These are phyloP conservation scores for Caenorhabditis japonica DNA, from an alignment of 2,888 invertebrate genomes.

Conservation along the genomic window DNA sequence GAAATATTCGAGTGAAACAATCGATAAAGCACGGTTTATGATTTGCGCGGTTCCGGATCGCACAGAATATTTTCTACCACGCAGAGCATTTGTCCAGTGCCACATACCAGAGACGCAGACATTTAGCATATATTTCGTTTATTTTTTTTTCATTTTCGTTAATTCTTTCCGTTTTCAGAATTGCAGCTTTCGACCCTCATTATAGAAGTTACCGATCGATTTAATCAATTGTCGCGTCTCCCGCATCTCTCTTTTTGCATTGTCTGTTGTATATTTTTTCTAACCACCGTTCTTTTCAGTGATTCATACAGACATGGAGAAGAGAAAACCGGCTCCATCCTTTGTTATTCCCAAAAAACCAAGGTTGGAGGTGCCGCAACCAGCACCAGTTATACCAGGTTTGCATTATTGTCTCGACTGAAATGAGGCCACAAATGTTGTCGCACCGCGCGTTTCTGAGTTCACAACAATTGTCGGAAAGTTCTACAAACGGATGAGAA, in stretches of 20 bases:
- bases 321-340: background rate
- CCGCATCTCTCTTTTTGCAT: background rate
- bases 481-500: too few relatives aligned
- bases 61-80: too few relatives aligned
- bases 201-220: background rate
- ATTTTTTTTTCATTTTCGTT: background rate
- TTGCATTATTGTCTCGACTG: background rate
- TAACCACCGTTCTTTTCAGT: constrained; percentile 21
- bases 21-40: constrained; percentile 14
- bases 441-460: too few relatives aligned
- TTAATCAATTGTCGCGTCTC: background rate
- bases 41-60: background rate
- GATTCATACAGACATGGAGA: constrained; percentile 19
- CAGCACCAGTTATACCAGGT: constrained; percentile 1
- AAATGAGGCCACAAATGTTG: background rate
- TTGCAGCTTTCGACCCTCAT: background rate
- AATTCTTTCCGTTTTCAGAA: background rate
- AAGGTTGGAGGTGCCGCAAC: background rate
- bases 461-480: too few relatives aligned
- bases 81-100: too few relatives aligned
- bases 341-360: constrained; percentile 29
- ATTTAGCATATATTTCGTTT: too few relatives aligned
- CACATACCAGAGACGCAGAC: too few relatives aligned
- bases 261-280: background rate
- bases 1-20: background rate